phyloP scores from a whole-genome alignment of 2,888 invertebrate species.

The Drosophila emarginata region DNA sequence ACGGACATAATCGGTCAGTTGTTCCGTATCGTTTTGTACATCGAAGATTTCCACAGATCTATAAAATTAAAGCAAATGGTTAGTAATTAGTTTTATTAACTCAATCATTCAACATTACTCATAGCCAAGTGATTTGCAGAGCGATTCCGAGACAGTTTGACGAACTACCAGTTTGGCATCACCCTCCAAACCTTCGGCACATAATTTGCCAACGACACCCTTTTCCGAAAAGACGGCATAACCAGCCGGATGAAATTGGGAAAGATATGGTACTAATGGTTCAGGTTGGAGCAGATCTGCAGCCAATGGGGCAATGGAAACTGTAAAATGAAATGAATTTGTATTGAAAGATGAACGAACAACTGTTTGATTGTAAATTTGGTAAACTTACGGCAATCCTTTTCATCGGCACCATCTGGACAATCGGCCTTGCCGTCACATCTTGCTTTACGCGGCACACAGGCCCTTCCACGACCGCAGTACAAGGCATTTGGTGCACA shows the following conservation, averaged over 20 bases:
- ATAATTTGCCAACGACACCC: conserved; percentile 90
- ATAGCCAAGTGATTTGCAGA: conserved; percentile 90
- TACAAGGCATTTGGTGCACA: conserved; percentile 89
- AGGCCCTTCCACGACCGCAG: conserved; percentile 90
- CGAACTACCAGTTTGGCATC: conserved; percentile 83
- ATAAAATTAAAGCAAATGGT: neutral
- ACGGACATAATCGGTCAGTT: conserved; percentile 88
- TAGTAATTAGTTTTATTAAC: neutral
- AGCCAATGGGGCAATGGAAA: conserved; percentile 89
- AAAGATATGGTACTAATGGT: conserved; percentile 87
- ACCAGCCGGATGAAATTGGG: conserved; percentile 89
- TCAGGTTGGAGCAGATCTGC: conserved; percentile 86
- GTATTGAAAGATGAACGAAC: neutral
- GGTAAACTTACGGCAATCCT: conserved; percentile 89
- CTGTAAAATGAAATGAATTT: conserved; percentile 81
- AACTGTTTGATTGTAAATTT: neutral
- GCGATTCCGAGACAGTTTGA: conserved; percentile 89
- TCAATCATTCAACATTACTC: conserved; percentile 84
- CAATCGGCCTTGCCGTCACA: conserved; percentile 94
- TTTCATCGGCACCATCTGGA: conserved; percentile 93
- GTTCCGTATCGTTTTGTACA: conserved; percentile 85
- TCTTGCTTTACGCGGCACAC: conserved; percentile 87
- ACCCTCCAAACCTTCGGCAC: conserved; percentile 89
- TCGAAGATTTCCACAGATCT: conserved; percentile 89
- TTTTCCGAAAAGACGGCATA: conserved; percentile 93